Conservation (phyloP, 2,113 vertebrate species). For the Corythaixoides concolor region DNA sequence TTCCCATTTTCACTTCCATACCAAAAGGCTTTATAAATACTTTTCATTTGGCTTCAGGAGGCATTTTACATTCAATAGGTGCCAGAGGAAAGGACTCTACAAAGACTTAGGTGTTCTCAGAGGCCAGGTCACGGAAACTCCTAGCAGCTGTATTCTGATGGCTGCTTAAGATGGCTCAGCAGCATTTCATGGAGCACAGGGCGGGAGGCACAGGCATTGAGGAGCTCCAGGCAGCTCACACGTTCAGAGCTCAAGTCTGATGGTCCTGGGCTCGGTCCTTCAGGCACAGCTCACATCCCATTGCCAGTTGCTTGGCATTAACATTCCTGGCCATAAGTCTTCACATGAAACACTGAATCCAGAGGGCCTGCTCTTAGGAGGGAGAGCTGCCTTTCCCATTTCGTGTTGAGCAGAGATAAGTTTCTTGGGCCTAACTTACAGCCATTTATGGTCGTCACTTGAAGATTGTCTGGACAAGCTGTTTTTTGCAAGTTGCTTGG, state of each 20-base stretch:
- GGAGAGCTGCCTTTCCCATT: not conserved
- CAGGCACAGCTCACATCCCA: not conserved
- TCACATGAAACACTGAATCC: not conserved
- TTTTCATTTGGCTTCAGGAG: not conserved
- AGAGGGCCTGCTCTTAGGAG: not conserved
- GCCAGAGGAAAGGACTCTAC: not conserved
- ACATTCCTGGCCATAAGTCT: not conserved
- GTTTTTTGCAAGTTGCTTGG: not conserved
- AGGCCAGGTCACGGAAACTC: not conserved
- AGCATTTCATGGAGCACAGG: not conserved
- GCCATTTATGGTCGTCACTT: not conserved
- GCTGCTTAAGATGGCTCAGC: not conserved
- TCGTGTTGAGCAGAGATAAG: not conserved
- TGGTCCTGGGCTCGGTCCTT: not conserved
- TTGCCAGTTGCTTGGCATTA: not conserved
- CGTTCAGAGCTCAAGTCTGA: not conserved
- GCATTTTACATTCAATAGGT: not conserved
- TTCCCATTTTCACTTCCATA: not conserved
- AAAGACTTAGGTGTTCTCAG: not conserved
- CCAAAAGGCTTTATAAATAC: accelerated
- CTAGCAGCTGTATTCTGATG: not conserved
- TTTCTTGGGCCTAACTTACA: not conserved
- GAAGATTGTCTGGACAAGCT: not conserved
- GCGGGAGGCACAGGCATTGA: not conserved
- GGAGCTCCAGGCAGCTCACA: not conserved